Percentiles rank a stretch among this genome's conserved stretches.
These are phyloP conservation scores for Diabrotica balteata DNA, from an alignment of 2,888 invertebrate species.

Conservation along the genomic window DNA sequence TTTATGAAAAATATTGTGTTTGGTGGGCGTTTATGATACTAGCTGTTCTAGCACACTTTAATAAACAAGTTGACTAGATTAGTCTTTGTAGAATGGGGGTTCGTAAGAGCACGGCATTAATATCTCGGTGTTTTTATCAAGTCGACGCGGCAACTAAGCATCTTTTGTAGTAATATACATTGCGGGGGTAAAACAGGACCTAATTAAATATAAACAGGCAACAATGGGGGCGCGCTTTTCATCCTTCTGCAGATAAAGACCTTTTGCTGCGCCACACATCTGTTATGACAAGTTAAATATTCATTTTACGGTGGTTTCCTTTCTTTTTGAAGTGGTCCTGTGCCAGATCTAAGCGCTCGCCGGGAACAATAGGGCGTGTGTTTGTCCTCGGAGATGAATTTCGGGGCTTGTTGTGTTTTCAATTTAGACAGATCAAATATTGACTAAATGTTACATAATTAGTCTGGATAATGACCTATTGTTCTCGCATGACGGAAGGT, in stretches of 20 bases:
- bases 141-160: slow-evolving; percentile 24
- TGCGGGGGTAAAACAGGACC: slow-evolving; percentile 40
- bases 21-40: too few species aligned
- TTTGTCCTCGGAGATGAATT: slow-evolving; percentile 29
- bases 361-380: slow-evolving; percentile 32
- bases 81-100: neutral
- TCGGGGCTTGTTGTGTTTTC: slow-evolving; percentile 27
- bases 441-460: slow-evolving; percentile 25
- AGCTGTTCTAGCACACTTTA: too few species aligned
- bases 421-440: slow-evolving; percentile 26
- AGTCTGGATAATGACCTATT: slow-evolving; percentile 21
- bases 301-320: slow-evolving; percentile 54
- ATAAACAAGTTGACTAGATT: too few species aligned
- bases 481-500: slow-evolving; percentile 6
- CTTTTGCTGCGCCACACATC: slow-evolving; percentile 50
- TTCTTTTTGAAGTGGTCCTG: slow-evolving; percentile 48
- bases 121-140: slow-evolving; percentile 38
- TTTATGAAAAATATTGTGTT: too few species aligned
- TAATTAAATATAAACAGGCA: slow-evolving; percentile 53
- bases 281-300: slow-evolving; percentile 56
- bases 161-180: slow-evolving; percentile 37
- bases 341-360: slow-evolving; percentile 10
- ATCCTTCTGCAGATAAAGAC: slow-evolving; percentile 48
- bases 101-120: slow-evolving; percentile 16
- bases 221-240: slow-evolving; percentile 49